A percentile compares a stretch with the other conserved stretches of the same genome.
phyloP scores from a whole-genome alignment of 1,140 invertebrate species.

The Megalopta genalis region DNA sequence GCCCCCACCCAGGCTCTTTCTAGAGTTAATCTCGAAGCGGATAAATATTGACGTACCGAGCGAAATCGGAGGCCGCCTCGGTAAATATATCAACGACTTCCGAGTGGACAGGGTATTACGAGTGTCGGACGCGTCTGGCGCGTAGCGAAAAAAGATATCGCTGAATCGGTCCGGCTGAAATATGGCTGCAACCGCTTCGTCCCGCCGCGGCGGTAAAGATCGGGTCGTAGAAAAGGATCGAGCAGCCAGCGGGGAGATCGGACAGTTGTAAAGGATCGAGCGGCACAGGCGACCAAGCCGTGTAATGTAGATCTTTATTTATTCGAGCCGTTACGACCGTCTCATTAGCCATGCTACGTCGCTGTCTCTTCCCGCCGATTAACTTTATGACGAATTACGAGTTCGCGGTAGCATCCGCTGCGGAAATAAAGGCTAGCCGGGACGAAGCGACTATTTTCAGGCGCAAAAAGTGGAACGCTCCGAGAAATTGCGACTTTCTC shows the following conservation, averaged over 20 bases:
- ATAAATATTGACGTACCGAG: constrained; percentile 51
- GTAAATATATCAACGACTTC: constrained; percentile 34
- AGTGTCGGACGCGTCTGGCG: not conserved
- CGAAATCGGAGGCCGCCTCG: constrained; percentile 21
- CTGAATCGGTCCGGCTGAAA: not conserved
- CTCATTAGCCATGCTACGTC: not conserved
- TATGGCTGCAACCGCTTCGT: not conserved
- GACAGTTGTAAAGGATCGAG: not conserved
- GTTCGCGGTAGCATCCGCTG: no score
- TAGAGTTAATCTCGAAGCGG: constrained; percentile 15
- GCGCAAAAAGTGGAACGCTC: not conserved
- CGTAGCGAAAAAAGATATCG: not conserved
- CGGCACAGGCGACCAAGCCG: not conserved
- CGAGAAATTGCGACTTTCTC: not conserved
- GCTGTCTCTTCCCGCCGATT: not conserved
- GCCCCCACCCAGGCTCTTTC: no score
- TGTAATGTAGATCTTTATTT: not conserved
- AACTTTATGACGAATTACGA: not conserved
- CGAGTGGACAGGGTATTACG: not conserved
- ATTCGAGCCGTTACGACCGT: no score
- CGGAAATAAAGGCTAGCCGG: no score
- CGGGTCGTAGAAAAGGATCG: not conserved
- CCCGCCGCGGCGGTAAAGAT: not conserved
- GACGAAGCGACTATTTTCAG: not conserved
- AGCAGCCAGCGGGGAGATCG: no score